Base-by-base conservation (phyloP, 2,797 vertebrate species). In the Zalophus californianus region DNA sequence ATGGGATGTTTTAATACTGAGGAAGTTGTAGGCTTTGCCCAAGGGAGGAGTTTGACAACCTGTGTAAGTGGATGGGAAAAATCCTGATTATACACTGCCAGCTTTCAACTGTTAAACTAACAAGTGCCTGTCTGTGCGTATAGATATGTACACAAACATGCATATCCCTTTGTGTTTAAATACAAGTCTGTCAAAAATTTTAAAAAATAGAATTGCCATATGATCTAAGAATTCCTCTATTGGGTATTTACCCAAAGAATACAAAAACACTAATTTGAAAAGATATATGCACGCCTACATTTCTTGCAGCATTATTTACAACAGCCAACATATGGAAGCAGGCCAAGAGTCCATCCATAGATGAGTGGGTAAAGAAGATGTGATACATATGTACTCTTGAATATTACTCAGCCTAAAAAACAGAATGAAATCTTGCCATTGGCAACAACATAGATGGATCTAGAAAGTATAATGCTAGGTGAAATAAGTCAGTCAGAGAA, bases 91-190 rank as follows among this genome's bases (percentile, higher is more conserved):
- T 29, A 56, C 20, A 14, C 29, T 7, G 4, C 41, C n/a, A 52
- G 73, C 10, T 68, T 64, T 32, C 50, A 58, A 38, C 3, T 29
- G 4, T 52, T 50, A 7, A 38, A 72, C 29, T 16, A 48, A 48
- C 15, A 1, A 27, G 25, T 11, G 10, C 9, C 8, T 50, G 7
- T 62, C n/a, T 54, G 12, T 52, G 25, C 52, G 18, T 62, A 13
- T 2, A 62, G 56, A 52, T 32, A 15, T 32, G 7, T 62, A 27
- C 23, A 1, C 4, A 0, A 5, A 13, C 9, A 14, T 3, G 12
- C 27, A 7, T 18, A 41, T 25, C 27, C 12, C 58, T 77, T 75
- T 29, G 32, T 50, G 38, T 60, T 72, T 60, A 60, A 83, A 72
- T 1, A 25, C 70, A 25, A 25, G 38, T 25, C 68, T 21, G 5